A percentile compares a stretch with the other conserved stretches of the same genome.
These are phyloP conservation scores for Parazoanthus swiftii DNA, from an alignment of 92 coral and sea anemone genomes.

Conservation along the genomic window DNA sequence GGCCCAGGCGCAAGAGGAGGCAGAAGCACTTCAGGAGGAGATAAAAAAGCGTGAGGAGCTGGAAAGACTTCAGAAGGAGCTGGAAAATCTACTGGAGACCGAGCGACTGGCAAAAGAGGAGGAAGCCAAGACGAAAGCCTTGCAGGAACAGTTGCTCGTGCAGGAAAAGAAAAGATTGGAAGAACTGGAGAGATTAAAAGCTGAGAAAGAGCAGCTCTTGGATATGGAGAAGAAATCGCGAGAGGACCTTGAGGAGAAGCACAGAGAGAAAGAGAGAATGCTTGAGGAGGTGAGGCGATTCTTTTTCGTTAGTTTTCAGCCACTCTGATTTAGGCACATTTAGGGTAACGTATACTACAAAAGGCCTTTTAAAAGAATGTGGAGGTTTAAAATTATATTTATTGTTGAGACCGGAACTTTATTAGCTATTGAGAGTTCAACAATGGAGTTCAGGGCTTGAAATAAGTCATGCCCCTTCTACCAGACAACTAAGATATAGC, in stretches of 20 bases:
- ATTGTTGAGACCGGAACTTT: too few relatives aligned
- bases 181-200: slow-evolving; percentile 72
- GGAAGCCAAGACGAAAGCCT: slow-evolving; percentile 76
- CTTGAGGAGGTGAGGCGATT: slow-evolving; percentile 74
- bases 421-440: too few relatives aligned
- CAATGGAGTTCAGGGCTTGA: too few relatives aligned
- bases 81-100: slow-evolving; percentile 72
- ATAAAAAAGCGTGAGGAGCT: slow-evolving; percentile 80
- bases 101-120: slow-evolving; percentile 88
- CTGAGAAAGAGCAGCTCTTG: slow-evolving; percentile 73
- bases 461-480: too few relatives aligned
- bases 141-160: slow-evolving; percentile 75
- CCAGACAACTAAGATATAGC: too few relatives aligned
- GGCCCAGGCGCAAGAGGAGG: slow-evolving; percentile 79
- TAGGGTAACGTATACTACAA: too few relatives aligned
- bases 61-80: slow-evolving; percentile 78
- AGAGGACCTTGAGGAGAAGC: slow-evolving; percentile 87
- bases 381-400: too few relatives aligned
- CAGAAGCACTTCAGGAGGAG: slow-evolving; percentile 81
- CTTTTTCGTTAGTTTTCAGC: not conserved
- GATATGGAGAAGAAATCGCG: slow-evolving; percentile 81
- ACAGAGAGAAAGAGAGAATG: slow-evolving; percentile 81
- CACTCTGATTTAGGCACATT: not conserved
- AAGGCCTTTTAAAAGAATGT: not conserved
- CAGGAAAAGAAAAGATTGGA: slow-evolving; percentile 76